Base-by-base conservation (phyloP, 2,113 vertebrate species). In the Chaetorhynchus papuensis region DNA sequence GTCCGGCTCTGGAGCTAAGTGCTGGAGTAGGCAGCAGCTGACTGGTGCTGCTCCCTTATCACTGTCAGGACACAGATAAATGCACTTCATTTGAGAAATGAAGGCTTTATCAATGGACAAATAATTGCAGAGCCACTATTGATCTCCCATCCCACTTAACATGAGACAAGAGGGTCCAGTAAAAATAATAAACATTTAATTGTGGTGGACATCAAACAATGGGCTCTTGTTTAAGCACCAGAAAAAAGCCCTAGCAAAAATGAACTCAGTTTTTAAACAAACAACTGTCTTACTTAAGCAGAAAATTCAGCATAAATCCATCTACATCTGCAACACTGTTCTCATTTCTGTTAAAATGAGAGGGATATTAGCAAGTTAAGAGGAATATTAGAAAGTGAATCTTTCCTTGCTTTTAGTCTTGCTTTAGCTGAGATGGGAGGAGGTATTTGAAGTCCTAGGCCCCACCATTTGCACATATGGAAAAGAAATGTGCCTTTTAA, bases 51-150 rank as follows among this genome's bases (percentile, higher is more conserved):
- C 79, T 93, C 61, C 76, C 82, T 96, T 74, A 90, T 97, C 95
- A 96, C 84, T 94, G 94, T 95, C 94, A 97, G 91, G 90, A 93
- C 96, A 77, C 78, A 95, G 95, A 97, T 56, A 96, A 98, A 98
- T 97, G 96, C 54, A 94, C 91, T 96, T 94, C 96, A 97, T 96
- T 94, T 96, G 90, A 95, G 96, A 94, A 95, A 95, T 96, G 94
- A 98, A 98, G 96, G 93, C 78, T 98, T 98, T 98, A 97, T 98
- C 98, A 98, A 97, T 97, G 96, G 95, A 93, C 95, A 98, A 98
- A 98, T 98, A 98, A 98, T 98, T 97, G 94, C 97, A 97, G 96
- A 96, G 89, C 87, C 93, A 88, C 94, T 97, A 97, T 97, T 98
- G 98, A 98, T 98, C 96, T 63, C 59, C 90, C 84, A 92, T 96